Evolutionary conservation across 2,113 vertebrate genomes (phyloP).

Genomic region (Abramis brama): DNA sequence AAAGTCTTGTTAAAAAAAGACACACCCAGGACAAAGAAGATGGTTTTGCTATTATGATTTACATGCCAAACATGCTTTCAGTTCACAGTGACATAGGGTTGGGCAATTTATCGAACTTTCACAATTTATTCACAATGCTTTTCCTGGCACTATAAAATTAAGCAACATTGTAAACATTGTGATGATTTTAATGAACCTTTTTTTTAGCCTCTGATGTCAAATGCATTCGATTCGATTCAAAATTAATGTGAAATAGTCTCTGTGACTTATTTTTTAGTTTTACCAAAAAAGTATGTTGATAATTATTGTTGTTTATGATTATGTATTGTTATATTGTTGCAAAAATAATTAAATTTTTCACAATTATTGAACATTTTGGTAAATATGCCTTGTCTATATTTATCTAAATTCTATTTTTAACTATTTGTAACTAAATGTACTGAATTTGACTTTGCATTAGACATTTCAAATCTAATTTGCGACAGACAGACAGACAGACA

Average conservation of each 20-base stretch:
- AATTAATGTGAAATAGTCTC: neutral
- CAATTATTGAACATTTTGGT: neutral
- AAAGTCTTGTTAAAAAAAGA: conserved; percentile 22
- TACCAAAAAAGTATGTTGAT: neutral
- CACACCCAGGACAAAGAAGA: conserved; percentile 33
- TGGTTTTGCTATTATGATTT: conserved; percentile 42
- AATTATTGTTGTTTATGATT: neutral
- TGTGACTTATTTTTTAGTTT: neutral
- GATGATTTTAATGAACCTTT: neutral
- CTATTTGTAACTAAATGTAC: neutral
- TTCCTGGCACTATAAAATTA: neutral
- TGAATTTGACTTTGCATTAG: neutral
- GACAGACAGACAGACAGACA: too few species aligned
- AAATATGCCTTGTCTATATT: neutral
- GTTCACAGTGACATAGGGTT: conserved; percentile 33
- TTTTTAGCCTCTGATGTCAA: neutral
- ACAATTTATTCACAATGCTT: neutral
- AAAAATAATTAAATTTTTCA: neutral
- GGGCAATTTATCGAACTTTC: conserved; percentile 28
- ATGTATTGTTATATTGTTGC: neutral
- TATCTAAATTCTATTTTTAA: neutral
- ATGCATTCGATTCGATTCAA: neutral
- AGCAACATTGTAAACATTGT: neutral
- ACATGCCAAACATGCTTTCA: conserved; percentile 50
- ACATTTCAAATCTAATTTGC: neutral